These are phyloP conservation scores for Nomada hirtipes DNA, from an alignment of 2,888 invertebrate species.

Conservation along the genomic window DNA sequence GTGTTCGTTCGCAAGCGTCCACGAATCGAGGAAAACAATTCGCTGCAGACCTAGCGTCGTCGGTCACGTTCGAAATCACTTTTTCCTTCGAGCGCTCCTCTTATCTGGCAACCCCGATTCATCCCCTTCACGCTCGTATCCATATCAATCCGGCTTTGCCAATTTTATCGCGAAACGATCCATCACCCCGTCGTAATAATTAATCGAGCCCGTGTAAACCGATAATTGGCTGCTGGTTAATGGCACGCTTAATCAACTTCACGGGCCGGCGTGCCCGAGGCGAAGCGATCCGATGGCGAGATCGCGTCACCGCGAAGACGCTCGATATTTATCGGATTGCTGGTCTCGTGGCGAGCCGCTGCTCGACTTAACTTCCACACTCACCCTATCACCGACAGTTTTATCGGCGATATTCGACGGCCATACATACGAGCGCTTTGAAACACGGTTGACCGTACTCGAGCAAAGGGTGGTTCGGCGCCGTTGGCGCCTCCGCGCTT, in stretches of 20 bases:
- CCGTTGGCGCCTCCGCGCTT: constrained; percentile 67
- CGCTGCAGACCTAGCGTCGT: not conserved
- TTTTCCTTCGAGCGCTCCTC: not conserved
- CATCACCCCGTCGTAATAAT: constrained; percentile 18
- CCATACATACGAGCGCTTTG: constrained; percentile 23
- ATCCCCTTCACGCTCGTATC: not conserved
- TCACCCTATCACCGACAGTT: not conserved
- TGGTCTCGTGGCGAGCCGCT: not conserved
- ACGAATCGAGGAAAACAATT: not conserved
- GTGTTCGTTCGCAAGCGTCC: not conserved
- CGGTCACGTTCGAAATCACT: not conserved
- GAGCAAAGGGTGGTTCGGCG: constrained; percentile 1
- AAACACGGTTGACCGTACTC: constrained; percentile 36
- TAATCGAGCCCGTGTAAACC: constrained; percentile 18
- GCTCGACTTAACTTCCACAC: not conserved
- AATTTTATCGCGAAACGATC: constrained; percentile 4
- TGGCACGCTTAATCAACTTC: constrained; percentile 22
- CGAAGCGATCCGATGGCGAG: not conserved
- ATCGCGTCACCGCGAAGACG: constrained; percentile 18
- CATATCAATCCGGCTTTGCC: not conserved
- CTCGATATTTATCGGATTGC: constrained; percentile 33
- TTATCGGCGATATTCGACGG: constrained; percentile 20
- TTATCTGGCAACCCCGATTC: not conserved
- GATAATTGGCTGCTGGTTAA: constrained; percentile 10
- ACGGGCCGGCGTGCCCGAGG: not conserved